A percentile compares a stretch with the other conserved stretches of the same genome.
These are phyloP conservation scores for Bubo bubo DNA, from an alignment of 2,113 vertebrate genomes.

Conservation along the genomic window DNA sequence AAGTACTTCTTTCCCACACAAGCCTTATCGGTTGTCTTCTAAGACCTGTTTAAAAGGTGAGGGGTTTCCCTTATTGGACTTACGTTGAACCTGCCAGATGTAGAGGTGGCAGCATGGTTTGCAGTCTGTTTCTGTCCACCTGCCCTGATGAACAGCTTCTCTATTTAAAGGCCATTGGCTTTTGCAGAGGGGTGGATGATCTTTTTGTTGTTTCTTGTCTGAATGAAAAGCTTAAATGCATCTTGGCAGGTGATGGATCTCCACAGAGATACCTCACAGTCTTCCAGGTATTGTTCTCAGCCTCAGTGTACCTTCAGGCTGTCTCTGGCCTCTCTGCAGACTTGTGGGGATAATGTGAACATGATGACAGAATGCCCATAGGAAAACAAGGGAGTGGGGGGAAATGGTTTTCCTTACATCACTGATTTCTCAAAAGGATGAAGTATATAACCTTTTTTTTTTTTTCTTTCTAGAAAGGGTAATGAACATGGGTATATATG, in stretches of 20 bases:
- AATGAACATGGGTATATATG: fast-evolving
- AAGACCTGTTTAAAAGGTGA: neutral
- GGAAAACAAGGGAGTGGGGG: neutral
- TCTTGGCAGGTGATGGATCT: neutral
- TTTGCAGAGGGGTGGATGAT: neutral
- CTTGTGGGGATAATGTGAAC: neutral
- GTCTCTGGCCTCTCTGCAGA: neutral
- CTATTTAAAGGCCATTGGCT: neutral
- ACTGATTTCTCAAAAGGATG: neutral
- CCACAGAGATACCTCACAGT: neutral
- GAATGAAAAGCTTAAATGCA: neutral
- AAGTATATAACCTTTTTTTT: neutral
- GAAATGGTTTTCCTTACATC: neutral
- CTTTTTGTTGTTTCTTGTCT: neutral
- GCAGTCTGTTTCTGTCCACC: neutral
- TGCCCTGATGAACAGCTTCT: neutral
- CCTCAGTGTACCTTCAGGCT: neutral
- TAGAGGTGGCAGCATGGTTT: neutral
- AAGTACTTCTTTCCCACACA: neutral
- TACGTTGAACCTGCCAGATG: neutral
- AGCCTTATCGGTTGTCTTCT: neutral
- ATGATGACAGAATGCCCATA: neutral
- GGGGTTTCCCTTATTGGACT: neutral
- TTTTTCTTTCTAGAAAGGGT: neutral
- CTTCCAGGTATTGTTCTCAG: neutral